phyloP scores from a whole-genome alignment of 2,888 invertebrate species.

The Cryptocephalus moraei region DNA sequence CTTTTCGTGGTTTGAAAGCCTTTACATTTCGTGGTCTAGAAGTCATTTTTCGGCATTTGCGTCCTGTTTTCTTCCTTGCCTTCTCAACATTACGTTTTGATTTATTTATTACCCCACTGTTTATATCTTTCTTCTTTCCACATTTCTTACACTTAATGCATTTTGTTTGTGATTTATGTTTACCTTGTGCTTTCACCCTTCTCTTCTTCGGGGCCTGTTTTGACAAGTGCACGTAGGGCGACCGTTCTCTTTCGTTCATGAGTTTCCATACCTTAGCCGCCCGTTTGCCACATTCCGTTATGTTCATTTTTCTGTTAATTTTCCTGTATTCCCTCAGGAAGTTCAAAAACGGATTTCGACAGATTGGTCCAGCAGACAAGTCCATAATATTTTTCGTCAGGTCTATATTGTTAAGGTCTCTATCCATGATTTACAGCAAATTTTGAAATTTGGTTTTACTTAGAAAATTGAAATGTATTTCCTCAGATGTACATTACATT shows the following conservation, averaged over 20 bases:
- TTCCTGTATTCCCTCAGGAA: constrained; percentile 19
- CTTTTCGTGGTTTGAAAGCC: too few relatives aligned
- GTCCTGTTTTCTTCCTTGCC: too few relatives aligned
- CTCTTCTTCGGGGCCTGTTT: constrained; percentile 9
- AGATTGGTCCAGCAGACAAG: background rate
- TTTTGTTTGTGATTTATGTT: too few relatives aligned
- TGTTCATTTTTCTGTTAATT: constrained; percentile 10
- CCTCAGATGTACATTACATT: too few relatives aligned
- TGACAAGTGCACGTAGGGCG: constrained; percentile 16
- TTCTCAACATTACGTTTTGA: too few relatives aligned
- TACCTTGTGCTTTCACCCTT: background rate
- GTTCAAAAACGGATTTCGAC: constrained; percentile 19
- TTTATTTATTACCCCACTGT: too few relatives aligned
- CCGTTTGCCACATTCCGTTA: constrained; percentile 11
- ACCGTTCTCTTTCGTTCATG: constrained; percentile 18
- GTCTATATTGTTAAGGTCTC: background rate
- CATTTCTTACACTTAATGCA: too few relatives aligned
- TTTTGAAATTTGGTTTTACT: background rate
- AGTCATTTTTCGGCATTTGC: too few relatives aligned
- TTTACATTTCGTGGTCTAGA: too few relatives aligned
- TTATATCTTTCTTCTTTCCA: too few relatives aligned
- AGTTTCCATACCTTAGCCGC: constrained; percentile 17
- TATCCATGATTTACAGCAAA: background rate
- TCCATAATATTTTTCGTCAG: background rate
- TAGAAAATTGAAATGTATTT: background rate